Evolutionary conservation across 2,888 invertebrate species (phyloP).

Genomic region (Leptinotarsa tumamoca): DNA sequence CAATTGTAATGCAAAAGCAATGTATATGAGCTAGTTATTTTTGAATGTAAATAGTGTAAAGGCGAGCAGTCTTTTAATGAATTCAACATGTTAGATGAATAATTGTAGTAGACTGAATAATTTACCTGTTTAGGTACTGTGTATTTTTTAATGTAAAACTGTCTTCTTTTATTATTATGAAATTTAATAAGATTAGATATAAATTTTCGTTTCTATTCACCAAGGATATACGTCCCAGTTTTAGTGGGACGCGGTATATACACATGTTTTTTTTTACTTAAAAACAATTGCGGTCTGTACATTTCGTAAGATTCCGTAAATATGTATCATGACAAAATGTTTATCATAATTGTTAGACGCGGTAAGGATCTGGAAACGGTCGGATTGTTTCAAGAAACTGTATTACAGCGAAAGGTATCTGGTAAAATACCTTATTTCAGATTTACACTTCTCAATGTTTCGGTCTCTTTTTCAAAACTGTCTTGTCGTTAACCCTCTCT

Average conservation of each 20-base stretch:
- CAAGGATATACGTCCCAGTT: conserved; percentile 64
- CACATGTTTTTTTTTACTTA: conserved; percentile 61
- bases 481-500: too few relatives aligned
- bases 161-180: conserved; percentile 55
- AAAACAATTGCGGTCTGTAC: conserved; percentile 64
- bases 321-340: conserved; percentile 47
- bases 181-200: conserved; percentile 47
- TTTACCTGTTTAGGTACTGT: conserved; percentile 62
- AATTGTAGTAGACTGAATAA: conserved; percentile 66
- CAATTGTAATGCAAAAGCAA: conserved; percentile 57
- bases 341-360: conserved; percentile 38
- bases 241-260: conserved; percentile 65
- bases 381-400: too few relatives aligned
- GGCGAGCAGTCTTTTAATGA: conserved; percentile 63
- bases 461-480: too few relatives aligned
- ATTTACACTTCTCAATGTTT: too few relatives aligned
- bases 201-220: conserved; percentile 53
- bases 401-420: too few relatives aligned
- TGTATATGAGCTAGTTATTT: conserved; percentile 60
- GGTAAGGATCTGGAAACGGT: neutral
- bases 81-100: conserved; percentile 62
- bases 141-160: conserved; percentile 67
- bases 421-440: too few relatives aligned
- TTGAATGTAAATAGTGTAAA: conserved; percentile 69
- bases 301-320: conserved; percentile 64